These are phyloP conservation scores for Microcaecilia unicolor DNA, from an alignment of 2,797 vertebrate genomes.

Conservation along the genomic window DNA sequence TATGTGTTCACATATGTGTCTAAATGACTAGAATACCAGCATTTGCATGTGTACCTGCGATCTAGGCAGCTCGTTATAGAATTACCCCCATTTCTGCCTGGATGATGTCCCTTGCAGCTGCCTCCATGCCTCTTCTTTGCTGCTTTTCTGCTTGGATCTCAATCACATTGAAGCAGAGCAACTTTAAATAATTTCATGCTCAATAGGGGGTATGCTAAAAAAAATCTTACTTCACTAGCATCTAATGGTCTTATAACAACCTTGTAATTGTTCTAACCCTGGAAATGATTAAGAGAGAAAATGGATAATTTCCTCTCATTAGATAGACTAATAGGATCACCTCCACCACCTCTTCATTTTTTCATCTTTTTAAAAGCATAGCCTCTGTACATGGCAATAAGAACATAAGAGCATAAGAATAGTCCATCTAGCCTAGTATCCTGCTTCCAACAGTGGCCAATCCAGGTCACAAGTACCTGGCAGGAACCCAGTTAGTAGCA, in stretches of 20 bases:
- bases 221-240: slow-evolving; percentile 29
- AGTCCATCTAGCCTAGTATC: too few species aligned
- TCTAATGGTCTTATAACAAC: slow-evolving; percentile 46
- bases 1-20: too few species aligned
- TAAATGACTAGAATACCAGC: too few species aligned
- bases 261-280: slow-evolving; percentile 44
- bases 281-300: slow-evolving; percentile 48
- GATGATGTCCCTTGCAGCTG: too few species aligned
- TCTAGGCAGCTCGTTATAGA: too few species aligned
- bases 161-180: slow-evolving; percentile 40
- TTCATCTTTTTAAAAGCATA: slow-evolving; percentile 33
- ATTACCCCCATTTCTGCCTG: too few species aligned
- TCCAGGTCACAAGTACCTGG: too few species aligned
- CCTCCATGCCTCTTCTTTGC: neutral
- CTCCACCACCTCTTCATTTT: slow-evolving; percentile 31
- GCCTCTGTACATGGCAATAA: slow-evolving; percentile 16
- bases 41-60: too few species aligned
- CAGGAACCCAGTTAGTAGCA: too few species aligned
- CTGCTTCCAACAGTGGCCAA: too few species aligned
- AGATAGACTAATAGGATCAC: slow-evolving; percentile 49
- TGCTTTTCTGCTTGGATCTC: slow-evolving; percentile 26
- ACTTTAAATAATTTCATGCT: slow-evolving; percentile 46
- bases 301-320: slow-evolving; percentile 50
- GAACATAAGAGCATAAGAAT: too few species aligned
- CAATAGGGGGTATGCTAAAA: slow-evolving; percentile 28